Evolutionary conservation across 1,140 invertebrate genomes (phyloP).

Genomic region (Periplaneta americana): DNA sequence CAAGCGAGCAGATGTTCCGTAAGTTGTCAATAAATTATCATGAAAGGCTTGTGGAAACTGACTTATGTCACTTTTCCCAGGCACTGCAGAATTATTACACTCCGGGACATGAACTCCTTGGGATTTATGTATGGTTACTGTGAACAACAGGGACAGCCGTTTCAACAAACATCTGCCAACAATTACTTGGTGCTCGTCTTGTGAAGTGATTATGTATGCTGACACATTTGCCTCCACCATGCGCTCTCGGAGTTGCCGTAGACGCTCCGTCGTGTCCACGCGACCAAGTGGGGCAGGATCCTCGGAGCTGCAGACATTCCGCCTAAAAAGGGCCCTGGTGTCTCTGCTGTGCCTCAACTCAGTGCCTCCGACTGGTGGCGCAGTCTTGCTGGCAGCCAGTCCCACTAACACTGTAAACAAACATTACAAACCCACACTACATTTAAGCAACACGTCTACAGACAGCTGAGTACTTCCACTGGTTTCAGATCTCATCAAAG

Average conservation of each 20-base stretch:
- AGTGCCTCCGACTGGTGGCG: not conserved
- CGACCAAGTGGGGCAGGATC: slow-evolving; percentile 10
- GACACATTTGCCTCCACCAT: slow-evolving; percentile 27
- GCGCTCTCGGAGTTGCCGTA: slow-evolving; percentile 22
- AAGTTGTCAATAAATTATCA: no score
- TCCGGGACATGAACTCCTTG: no score
- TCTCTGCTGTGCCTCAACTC: not conserved
- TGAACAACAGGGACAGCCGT: not conserved
- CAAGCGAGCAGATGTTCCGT: no score
- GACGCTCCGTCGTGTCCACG: slow-evolving; percentile 21
- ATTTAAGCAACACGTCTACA: no score
- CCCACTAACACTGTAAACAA: not conserved
- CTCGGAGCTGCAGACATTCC: slow-evolving; percentile 10
- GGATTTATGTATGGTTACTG: no score
- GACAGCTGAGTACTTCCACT: no score
- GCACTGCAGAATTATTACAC: no score
- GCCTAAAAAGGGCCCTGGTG: not conserved
- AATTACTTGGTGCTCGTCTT: slow-evolving; percentile 35
- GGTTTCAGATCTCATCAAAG: no score
- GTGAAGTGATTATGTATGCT: slow-evolving; percentile 35
- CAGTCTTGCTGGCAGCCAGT: not conserved
- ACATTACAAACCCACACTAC: no score
- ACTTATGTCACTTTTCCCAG: no score
- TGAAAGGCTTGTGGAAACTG: no score
- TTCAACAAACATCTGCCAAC: not conserved